Conservation (phyloP, 2,888 invertebrate genomes). For the Ethmia dodecea region DNA sequence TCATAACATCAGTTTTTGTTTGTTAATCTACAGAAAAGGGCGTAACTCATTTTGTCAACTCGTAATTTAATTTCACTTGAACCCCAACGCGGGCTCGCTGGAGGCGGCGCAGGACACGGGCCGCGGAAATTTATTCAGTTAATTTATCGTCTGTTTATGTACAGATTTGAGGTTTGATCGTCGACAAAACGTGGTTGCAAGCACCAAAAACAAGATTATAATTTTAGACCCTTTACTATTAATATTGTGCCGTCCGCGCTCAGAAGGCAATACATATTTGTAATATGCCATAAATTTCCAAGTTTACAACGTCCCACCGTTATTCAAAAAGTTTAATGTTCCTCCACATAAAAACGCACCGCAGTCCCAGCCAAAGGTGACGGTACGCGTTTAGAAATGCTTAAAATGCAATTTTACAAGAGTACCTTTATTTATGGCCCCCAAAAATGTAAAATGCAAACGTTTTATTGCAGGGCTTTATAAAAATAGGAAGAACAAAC, state of each 20-base stretch:
- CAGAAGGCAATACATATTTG: constrained; percentile 15
- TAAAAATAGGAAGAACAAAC: constrained; percentile 73
- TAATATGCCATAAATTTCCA: constrained; percentile 41
- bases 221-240: too few relatives aligned
- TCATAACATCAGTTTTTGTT: constrained; percentile 75
- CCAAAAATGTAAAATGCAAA: constrained; percentile 74
- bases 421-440: constrained; percentile 69
- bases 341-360: constrained; percentile 36
- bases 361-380: constrained; percentile 52
- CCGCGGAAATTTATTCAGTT: constrained; percentile 53
- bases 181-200: constrained; percentile 25
- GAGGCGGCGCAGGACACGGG: constrained; percentile 50
- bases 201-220: constrained; percentile 7
- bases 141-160: constrained; percentile 54
- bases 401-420: constrained; percentile 75
- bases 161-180: constrained; percentile 35
- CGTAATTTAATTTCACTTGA: constrained; percentile 73
- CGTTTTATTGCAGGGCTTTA: constrained; percentile 72
- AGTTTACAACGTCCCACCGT: constrained; percentile 44
- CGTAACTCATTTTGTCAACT: constrained; percentile 77
- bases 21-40: constrained; percentile 77
- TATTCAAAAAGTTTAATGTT: constrained; percentile 48
- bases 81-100: constrained; percentile 47
- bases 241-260: background rate
- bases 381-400: constrained; percentile 64